Percentiles rank a stretch among this genome's conserved stretches.
phyloP scores from a whole-genome alignment of 1,140 invertebrate genomes.

The Liolophura sinensis region DNA sequence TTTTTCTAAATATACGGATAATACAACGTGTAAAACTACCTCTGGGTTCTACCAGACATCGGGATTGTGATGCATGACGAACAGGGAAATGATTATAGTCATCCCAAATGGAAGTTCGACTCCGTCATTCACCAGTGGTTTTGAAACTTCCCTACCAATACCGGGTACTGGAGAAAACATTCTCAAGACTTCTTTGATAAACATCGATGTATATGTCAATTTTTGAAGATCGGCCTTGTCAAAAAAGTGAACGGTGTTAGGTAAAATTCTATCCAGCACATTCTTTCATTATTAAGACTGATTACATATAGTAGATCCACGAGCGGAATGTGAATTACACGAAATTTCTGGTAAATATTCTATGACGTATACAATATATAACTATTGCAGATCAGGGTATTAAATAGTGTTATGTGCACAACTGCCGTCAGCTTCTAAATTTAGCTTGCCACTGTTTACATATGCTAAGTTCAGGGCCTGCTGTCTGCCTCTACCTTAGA shows the following conservation, averaged over 20 bases:
- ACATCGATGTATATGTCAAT: slow-evolving; percentile 48
- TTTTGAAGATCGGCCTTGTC: slow-evolving; percentile 37
- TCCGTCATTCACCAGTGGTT: slow-evolving; percentile 62
- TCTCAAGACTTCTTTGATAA: slow-evolving; percentile 55
- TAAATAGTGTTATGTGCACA: too few species aligned
- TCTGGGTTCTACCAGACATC: slow-evolving; percentile 37
- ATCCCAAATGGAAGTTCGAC: slow-evolving; percentile 26
- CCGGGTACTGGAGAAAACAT: slow-evolving; percentile 63
- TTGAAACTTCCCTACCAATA: slow-evolving; percentile 72
- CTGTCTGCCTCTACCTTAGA: too few species aligned
- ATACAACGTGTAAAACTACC: slow-evolving; percentile 11
- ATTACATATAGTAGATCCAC: background rate
- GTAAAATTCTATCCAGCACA: background rate
- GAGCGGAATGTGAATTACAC: too few species aligned
- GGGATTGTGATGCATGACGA: slow-evolving; percentile 41
- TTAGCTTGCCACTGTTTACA: too few species aligned
- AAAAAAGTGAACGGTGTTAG: slow-evolving; percentile 1
- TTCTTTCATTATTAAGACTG: background rate
- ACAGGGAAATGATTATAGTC: slow-evolving; percentile 30
- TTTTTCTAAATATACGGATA: background rate
- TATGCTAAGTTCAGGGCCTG: too few species aligned
- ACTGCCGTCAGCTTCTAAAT: too few species aligned
- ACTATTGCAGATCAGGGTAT: too few species aligned
- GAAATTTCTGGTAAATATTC: too few species aligned
- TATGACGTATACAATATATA: too few species aligned